Percentiles rank a stretch among this genome's conserved stretches.
These are phyloP conservation scores for Pluvialis apricaria DNA, from an alignment of 2,113 vertebrate species.

Conservation along the genomic window DNA sequence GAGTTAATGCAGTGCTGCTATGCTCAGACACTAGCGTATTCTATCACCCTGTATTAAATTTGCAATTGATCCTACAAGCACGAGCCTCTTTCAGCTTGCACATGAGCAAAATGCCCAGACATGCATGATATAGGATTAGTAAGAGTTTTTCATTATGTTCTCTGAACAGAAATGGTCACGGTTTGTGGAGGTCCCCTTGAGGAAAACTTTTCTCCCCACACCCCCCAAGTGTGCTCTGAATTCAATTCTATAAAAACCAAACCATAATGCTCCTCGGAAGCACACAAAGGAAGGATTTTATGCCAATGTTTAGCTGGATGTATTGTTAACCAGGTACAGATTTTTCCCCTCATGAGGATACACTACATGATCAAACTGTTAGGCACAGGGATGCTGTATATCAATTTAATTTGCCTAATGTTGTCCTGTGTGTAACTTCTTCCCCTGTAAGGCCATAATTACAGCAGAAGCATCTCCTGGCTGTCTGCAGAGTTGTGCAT, in stretches of 20 bases:
- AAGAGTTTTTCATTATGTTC: not conserved
- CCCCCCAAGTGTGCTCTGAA: not conserved
- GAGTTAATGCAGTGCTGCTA: not conserved
- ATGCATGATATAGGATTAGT: not conserved
- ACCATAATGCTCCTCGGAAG: not conserved
- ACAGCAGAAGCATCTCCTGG: not conserved
- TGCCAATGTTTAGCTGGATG: not conserved
- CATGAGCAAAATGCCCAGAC: not conserved
- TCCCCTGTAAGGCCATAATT: not conserved
- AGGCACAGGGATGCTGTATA: not conserved
- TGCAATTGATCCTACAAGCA: constrained; percentile 9
- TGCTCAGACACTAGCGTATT: not conserved
- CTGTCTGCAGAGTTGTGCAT: not conserved
- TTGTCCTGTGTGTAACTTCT: not conserved
- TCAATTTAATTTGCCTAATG: not conserved
- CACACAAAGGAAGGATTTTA: not conserved
- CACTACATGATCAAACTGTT: not conserved
- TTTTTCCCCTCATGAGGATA: not conserved
- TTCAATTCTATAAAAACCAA: not conserved
- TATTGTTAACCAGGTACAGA: not conserved
- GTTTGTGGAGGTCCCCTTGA: not conserved
- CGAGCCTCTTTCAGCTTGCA: not conserved
- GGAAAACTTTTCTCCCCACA: not conserved
- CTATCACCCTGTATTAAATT: not conserved
- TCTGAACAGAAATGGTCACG: not conserved